A percentile compares a stretch with the other conserved stretches of the same genome.
Evolutionary conservation across 2,797 vertebrate species (phyloP).

Genomic region (Lycodopsis pacificus): DNA sequence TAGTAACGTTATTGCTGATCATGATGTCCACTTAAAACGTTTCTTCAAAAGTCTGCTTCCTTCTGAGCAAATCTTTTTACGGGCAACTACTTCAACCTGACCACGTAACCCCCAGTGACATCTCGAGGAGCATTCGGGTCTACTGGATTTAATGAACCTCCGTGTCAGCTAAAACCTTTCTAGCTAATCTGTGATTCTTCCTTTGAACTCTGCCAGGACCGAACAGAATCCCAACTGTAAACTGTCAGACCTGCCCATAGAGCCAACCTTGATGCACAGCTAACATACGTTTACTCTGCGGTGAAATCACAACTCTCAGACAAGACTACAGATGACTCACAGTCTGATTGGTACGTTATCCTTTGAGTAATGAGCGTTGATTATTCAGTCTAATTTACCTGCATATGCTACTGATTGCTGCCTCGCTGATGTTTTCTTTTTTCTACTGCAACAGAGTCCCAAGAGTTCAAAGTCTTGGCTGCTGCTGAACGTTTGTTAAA

Average conservation of each 20-base stretch:
- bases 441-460: background rate
- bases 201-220: conserved; percentile 13
- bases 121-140: background rate
- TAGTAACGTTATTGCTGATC: conserved; percentile 14
- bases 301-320: conserved; percentile 30
- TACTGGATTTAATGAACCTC: conserved; percentile 31
- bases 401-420: conserved; percentile 58
- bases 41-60: conserved; percentile 25
- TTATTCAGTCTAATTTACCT: conserved; percentile 56
- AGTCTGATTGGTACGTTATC: conserved; percentile 44
- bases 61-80: conserved; percentile 2
- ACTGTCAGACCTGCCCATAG: conserved; percentile 10
- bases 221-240: conserved; percentile 28
- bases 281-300: conserved; percentile 12
- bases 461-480: background rate
- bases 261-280: background rate
- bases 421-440: conserved; percentile 2
- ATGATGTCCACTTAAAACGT: conserved; percentile 12
- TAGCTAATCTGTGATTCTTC: conserved; percentile 17
- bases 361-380: conserved; percentile 48
- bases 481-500: background rate
- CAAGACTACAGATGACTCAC: conserved; percentile 17
- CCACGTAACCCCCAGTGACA: conserved; percentile 1
- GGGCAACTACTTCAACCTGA: conserved; percentile 9
- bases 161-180: conserved; percentile 7